Evolutionary conservation across 2,113 vertebrate species (phyloP).

Genomic region (human (Homo sapiens)): DNA sequence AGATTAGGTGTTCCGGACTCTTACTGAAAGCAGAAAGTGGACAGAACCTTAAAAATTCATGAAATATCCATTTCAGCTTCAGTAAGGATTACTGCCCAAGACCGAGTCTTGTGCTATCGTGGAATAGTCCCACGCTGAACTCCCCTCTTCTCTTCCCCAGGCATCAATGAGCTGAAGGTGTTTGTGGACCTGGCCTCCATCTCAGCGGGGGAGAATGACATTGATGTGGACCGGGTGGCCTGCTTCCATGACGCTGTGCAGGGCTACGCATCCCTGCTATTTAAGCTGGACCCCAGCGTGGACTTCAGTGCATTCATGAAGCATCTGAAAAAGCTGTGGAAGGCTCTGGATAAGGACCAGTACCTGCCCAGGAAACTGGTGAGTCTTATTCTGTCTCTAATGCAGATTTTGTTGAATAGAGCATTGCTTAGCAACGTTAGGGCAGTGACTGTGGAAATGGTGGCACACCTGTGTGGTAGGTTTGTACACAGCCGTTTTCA

Average conservation of each 20-base stretch:
- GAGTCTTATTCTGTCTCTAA: constrained; percentile 1
- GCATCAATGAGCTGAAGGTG: constrained; percentile 95
- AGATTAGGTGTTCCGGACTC: too few relatives aligned
- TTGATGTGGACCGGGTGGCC: constrained; percentile 95
- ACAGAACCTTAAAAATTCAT: fast-evolving
- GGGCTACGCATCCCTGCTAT: constrained; percentile 92
- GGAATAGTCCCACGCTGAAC: fast-evolving
- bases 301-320: constrained; percentile 86
- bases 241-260: constrained; percentile 95
- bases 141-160: constrained; percentile 78
- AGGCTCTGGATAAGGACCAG: constrained; percentile 91
- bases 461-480: fast-evolving
- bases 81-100: fast-evolving
- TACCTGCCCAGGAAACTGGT: constrained; percentile 93
- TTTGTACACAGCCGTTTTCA: fast-evolving
- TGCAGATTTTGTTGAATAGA: fast-evolving
- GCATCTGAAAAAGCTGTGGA: constrained; percentile 91
- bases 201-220: constrained; percentile 97
- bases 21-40: background rate
- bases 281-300: constrained; percentile 85
- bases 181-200: constrained; percentile 98
- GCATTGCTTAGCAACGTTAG: fast-evolving
- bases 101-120: fast-evolving
- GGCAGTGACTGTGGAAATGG: fast-evolving
- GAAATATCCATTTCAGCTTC: fast-evolving